Percentiles rank a stretch among this genome's conserved stretches.
These are phyloP conservation scores for Phaedon cochleariae DNA, from an alignment of 2,888 invertebrate species.

Conservation along the genomic window DNA sequence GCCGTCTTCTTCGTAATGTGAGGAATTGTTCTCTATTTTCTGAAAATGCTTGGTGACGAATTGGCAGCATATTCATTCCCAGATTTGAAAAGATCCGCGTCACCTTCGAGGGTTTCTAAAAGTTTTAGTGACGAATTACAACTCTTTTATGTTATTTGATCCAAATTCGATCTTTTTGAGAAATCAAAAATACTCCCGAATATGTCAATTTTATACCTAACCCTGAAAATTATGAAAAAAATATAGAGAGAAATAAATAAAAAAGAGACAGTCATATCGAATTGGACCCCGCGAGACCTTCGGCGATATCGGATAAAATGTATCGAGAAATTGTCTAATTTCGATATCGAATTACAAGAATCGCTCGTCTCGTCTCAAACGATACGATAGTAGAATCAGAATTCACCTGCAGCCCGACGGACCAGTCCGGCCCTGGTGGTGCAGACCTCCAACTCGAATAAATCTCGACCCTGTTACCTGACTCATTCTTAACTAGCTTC, in stretches of 20 bases:
- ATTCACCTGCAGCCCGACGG: not conserved
- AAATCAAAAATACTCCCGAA: too few relatives aligned
- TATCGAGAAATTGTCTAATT: not conserved
- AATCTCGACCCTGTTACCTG: constrained; percentile 49
- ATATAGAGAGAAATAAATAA: not conserved
- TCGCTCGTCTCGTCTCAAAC: not conserved
- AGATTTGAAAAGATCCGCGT: too few relatives aligned
- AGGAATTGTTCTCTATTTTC: not conserved
- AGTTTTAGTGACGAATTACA: too few relatives aligned
- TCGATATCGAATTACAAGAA: not conserved
- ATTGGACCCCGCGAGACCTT: not conserved
- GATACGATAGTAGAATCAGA: not conserved
- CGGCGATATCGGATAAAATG: not conserved
- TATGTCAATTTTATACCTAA: too few relatives aligned
- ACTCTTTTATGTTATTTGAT: too few relatives aligned
- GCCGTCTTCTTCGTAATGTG: not conserved
- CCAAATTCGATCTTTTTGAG: too few relatives aligned
- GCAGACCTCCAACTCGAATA: too few relatives aligned
- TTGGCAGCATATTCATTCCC: not conserved
- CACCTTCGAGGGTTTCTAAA: too few relatives aligned
- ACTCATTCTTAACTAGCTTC: constrained; percentile 49
- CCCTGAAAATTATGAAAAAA: too few relatives aligned
- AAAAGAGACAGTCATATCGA: not conserved
- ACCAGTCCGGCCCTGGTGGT: too few relatives aligned
- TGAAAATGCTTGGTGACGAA: not conserved